A percentile compares a stretch with the other conserved stretches of the same genome.
phyloP scores from a whole-genome alignment of 2,113 vertebrate species.

The Meriones unguiculatus region DNA sequence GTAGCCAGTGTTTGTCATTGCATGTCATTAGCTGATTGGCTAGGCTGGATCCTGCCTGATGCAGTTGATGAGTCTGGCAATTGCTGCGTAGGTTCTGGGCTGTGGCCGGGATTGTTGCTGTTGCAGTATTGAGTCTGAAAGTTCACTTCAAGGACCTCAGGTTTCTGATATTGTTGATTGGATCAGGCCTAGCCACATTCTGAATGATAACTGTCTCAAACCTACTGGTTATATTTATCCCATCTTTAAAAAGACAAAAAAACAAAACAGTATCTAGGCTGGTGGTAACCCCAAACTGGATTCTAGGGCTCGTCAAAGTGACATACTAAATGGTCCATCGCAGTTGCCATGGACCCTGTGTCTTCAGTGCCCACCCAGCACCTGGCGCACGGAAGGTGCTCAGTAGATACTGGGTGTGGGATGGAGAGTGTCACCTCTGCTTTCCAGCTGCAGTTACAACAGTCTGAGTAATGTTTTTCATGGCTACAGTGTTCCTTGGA shows the following conservation, averaged over 20 bases:
- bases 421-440: not conserved
- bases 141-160: not conserved
- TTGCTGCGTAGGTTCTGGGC: not conserved
- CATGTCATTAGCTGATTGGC: not conserved
- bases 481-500: not conserved
- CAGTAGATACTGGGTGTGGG: not conserved
- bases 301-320: not conserved
- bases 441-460: not conserved
- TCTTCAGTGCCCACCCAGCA: not conserved
- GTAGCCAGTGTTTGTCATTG: not conserved
- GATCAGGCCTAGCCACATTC: not conserved
- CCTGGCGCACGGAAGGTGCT: not conserved
- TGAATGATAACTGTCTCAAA: not conserved
- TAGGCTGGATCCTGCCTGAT: not conserved
- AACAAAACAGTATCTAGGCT: not conserved
- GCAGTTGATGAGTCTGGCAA: not conserved
- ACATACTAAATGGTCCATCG: not conserved
- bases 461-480: not conserved
- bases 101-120: not conserved
- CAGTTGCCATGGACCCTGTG: not conserved
- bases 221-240: not conserved
- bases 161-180: not conserved
- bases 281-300: not conserved
- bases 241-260: not conserved
- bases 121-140: not conserved